Evolutionary conservation across 2,113 vertebrate genomes (phyloP), one percentile per base, ranked within the genome.

Genomic region (Xiphias gladius): DNA sequence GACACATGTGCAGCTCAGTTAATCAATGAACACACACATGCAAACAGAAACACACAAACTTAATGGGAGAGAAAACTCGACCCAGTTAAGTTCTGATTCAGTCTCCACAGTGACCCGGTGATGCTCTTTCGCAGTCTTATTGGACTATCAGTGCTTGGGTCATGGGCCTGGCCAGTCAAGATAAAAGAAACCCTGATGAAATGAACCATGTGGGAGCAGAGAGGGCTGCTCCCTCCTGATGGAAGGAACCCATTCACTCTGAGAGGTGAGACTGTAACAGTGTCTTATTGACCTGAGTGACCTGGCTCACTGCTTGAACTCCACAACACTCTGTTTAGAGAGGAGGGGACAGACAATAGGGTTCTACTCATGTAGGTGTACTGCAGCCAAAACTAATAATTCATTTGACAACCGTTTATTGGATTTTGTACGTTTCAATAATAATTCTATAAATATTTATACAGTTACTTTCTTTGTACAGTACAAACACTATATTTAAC

Each of bases 181-280:
- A 95, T 95, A 94, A 95, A 95, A 93, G 90, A 87, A 76, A 86
- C 86, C 88, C 85, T 87, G 88, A 93, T 92, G 93, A 94, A 92
- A 93, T 93, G 88, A 95, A 93, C 41, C 89, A 65, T 90, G 82
- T 80, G 81, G 87, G 88, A 89, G 88, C 84, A 85, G 88, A 86
- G 80, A 86, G 87, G 41, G 80, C 86, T 90, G 86, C 90, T 82
- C 80, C 81, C 75, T 17, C 41, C 82, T 92, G 92, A 92, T 86
- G 90, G 89, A 88, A 79, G 90, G 57, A 87, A 80, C 69, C 67
- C 74, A 79, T 91, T 89, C 88, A 84, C 80, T 91, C 87, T 87
- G 82, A 91, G 87, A 91, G 90, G 92, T 90, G 88, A 91, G 88
- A 80, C 76, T 83, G 84, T 61, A 87, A 89, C 85, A 72, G 83